Evolutionary conservation across 2,113 vertebrate species (phyloP), one percentile per base, ranked within the genome.

Genomic region (Pangasianodon hypophthalmus): DNA sequence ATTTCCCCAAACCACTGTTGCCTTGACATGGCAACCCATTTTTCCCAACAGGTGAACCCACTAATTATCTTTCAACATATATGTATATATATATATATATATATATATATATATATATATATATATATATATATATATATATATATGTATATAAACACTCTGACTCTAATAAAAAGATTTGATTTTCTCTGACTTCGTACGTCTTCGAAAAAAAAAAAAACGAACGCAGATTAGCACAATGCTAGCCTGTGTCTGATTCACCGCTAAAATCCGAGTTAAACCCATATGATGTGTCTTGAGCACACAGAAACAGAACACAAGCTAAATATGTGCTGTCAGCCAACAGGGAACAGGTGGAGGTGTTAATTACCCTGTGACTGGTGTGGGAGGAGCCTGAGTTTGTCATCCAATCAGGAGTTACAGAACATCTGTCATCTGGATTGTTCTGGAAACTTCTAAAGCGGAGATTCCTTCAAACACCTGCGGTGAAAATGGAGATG

Each of bases 311-410:
- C 37, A 69, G 62, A 67, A 50, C 29, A 50, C 60, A 64, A 21
- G 44, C 37, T 85, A 85, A 67, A 85, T 85, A 67, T 48, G 84
- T 64, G 58, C 84, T 85, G 84, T 64, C 84, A 85, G 24, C 5
- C 84, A 32, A 50, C 24, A 32, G 62, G 16, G 6, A 69, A 50
- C 84, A 86, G 62, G 84, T 86, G 44, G 24, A 60, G 58, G 44
- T 67, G 75, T 37, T 64, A 60, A 81, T 82, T 82, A 67, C 77
- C n/a, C 29, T 44, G 58, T 82, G 29, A 46, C 9, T 50, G 5
- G 6, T 37, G 58, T 82, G 19, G 80, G 80, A 21, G 87, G 44
- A 52, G 77, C 80, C 46, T 52, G 13, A 4, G 56, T 37, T 67
- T 52, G 56, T 67, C 41, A 67, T n/a, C 75, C 56, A 80, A 41